Base-by-base conservation (phyloP, 1,140 invertebrate species). In the Drosophila ironensis region DNA sequence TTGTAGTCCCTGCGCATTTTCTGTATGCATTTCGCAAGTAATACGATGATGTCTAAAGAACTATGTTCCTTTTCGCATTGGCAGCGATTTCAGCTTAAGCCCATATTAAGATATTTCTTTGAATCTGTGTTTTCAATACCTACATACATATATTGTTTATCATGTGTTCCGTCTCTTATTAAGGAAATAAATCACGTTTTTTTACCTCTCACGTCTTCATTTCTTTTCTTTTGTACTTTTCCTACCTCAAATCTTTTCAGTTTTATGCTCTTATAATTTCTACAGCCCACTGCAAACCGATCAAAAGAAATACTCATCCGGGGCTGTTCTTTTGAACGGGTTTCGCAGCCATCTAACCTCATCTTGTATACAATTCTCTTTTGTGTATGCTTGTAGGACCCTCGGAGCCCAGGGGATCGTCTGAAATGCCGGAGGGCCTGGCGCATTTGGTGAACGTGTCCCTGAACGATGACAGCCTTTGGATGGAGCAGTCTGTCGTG, bases 401-500 rank as follows among this genome's bases (percentile, higher is more conserved):
- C 1, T 22, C 22, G 35, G 46, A 50, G 28, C 44, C 53, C 19
- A 50, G 12, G 11, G 2, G 33, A 24, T 24, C 42, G 11, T 41
- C 17, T 5, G 14, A 54, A 30, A 53, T 61, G 22, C 63, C 66
- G 2, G 37, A 69, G 25, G 44, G 42, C 19, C 54, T 87, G 9
- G 69, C 64, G 35, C 25, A 63, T 41, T 40, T 87, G 46, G 71
- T 78, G 42, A 57, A 72, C 24, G 44, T 78, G 12, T 61, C 67
- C 2, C 40, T 88, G 20, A 69, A 77, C n/a, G 74, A 78, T 17
- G 77, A 87, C 16, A 69, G 74, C 30, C 61, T 87, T 6, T 87
- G 82, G 82, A 78, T 66, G 52, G 77, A 87, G 20, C 82, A 87
- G 25, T 78, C 84, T 2, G 70, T 66, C 44, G 42, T 67, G 17